Evolutionary conservation across 2,888 invertebrate genomes (phyloP), one percentile per base, ranked within the genome.

Genomic region (Pyrochroa serraticornis): DNA sequence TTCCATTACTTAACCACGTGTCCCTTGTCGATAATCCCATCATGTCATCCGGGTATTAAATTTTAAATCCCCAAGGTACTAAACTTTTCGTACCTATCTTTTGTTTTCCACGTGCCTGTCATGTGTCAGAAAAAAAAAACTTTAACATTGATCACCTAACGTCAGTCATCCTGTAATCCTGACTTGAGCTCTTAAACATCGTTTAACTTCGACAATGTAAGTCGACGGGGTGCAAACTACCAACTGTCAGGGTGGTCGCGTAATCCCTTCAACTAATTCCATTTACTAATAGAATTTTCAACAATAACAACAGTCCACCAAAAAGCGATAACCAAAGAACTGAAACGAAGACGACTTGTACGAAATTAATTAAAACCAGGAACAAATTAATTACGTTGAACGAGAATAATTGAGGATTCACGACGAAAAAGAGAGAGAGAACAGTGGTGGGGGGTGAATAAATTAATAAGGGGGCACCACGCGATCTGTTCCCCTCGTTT

Each of bases 311-410:
- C 13, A 44, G 33, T 13, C 37, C 52, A 12, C 9, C 44, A 22
- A 35, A 22, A 22, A 22, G 3, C 22, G n/a, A 14, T 30, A 9
- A 3, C 45, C 52, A n/a, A 45, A 45, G 6, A 22, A 22, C 22
- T 31, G 45, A 32, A 30, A 42, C 12, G 1, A 6, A 12, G 34
- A 13, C 14, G 13, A 63, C 70, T 66, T 68, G 68, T 67, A 66
- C 58, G 58, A 70, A 72, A 71, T 72, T 71, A 75, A 74, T 75
- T 74, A 73, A 67, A 69, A 62, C 63, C 63, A 63, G 66, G 62
- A 75, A 73, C 74, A 75, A 75, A 75, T 76, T 76, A 76, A 77
- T 77, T 74, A 72, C 66, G 69, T 67, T 65, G 60, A 69, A 71
- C 70, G 69, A 69, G 75, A 72, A 72, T 73, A 74, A 75, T 73